Conservation (phyloP, 1,140 invertebrate species). For the Ganaspis sp. region DNA sequence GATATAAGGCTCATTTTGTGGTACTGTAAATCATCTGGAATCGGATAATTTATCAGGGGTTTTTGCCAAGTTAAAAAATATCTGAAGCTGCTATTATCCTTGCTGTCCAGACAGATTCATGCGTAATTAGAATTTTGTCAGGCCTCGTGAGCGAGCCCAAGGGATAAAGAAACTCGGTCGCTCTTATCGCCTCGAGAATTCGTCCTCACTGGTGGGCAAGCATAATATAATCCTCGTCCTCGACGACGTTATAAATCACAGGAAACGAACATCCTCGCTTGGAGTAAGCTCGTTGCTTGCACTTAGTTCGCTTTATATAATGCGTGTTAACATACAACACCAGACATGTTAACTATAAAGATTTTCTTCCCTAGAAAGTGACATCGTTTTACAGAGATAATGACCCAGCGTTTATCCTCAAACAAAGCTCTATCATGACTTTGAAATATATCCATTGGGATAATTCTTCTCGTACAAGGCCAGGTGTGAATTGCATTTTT, state of each 20-base stretch:
- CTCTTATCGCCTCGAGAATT: conserved; percentile 23
- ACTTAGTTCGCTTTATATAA: neutral
- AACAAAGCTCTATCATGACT: too few species aligned
- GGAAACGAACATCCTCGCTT: conserved; percentile 5
- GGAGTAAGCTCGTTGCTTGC: neutral
- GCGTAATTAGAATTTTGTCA: conserved; percentile 27
- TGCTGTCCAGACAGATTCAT: conserved; percentile 13
- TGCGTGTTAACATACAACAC: neutral
- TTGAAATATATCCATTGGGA: neutral
- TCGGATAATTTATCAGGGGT: conserved; percentile 6
- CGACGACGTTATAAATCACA: conserved; percentile 13
- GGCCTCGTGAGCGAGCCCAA: neutral
- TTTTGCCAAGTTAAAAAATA: neutral
- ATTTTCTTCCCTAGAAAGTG: neutral
- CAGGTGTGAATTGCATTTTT: too few species aligned
- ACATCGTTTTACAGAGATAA: neutral
- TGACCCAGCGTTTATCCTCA: neutral
- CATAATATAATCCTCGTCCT: neutral
- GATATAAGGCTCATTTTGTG: neutral
- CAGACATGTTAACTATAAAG: neutral
- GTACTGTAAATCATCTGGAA: conserved; percentile 15
- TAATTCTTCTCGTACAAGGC: too few species aligned
- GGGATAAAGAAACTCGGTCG: conserved; percentile 18
- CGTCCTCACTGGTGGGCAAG: conserved; percentile 15
- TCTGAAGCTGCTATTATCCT: conserved; percentile 5